Evolutionary conservation across 2,888 invertebrate genomes (phyloP).

Genomic region (Diaprepes abbreviatus): DNA sequence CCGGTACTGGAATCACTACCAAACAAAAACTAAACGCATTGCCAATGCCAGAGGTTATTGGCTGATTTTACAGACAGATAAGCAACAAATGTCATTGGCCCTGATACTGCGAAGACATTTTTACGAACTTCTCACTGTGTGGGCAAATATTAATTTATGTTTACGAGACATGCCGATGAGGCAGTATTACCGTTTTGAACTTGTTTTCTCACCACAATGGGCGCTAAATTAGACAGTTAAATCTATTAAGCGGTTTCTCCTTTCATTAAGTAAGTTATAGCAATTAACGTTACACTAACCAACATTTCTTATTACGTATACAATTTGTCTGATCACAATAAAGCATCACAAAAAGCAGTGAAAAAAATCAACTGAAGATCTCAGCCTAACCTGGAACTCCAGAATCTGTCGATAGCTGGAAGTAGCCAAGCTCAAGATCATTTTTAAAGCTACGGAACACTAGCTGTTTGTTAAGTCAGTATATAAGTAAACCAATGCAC

Average conservation of each 20-base stretch:
- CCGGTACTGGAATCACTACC: no score
- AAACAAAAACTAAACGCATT: slow-evolving; percentile 22
- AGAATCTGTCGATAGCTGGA: no score
- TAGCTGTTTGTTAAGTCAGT: no score
- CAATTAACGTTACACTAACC: no score
- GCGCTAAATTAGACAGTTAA: neutral
- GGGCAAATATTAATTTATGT: slow-evolving; percentile 28
- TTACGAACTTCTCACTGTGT: slow-evolving; percentile 26
- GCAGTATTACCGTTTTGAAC: neutral
- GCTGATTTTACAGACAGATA: slow-evolving; percentile 25
- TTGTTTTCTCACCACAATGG: slow-evolving; percentile 1
- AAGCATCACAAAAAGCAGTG: no score
- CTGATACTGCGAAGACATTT: slow-evolving; percentile 5
- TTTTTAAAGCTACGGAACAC: no score
- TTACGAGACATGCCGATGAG: slow-evolving; percentile 14
- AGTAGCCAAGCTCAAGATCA: no score
- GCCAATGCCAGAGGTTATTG: slow-evolving; percentile 16
- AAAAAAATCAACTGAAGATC: no score
- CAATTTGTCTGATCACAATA: no score
- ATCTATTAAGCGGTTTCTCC: neutral
- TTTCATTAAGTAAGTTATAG: no score
- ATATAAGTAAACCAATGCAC: no score
- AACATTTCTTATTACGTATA: neutral
- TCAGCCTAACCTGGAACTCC: no score
- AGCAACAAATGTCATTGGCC: slow-evolving; percentile 25